Evolutionary conservation across 2,888 invertebrate species (phyloP).

Genomic region (Cacoxenus indagator): DNA sequence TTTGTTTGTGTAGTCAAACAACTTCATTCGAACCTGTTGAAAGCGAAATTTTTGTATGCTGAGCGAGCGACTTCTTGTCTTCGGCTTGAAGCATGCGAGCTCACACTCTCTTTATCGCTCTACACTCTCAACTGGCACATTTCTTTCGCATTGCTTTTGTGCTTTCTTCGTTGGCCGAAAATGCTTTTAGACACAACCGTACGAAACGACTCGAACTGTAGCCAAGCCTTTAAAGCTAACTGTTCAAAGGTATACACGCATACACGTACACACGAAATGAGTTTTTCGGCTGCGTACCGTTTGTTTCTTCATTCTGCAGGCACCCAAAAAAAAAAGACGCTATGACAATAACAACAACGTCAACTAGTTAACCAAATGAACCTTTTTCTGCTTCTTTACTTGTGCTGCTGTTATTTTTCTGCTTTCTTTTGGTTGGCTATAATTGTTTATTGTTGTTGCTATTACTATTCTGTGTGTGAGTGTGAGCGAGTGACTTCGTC

Average conservation of each 20-base stretch:
- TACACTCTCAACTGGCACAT: constrained; percentile 30
- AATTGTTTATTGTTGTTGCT: constrained; percentile 27
- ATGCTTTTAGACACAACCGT: constrained; percentile 26
- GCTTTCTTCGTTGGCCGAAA: constrained; percentile 25
- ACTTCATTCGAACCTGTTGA: constrained; percentile 66
- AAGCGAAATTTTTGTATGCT: constrained; percentile 66
- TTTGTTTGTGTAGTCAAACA: constrained; percentile 1
- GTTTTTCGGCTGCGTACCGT: constrained; percentile 12
- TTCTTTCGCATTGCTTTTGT: constrained; percentile 26
- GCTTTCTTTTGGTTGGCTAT: constrained; percentile 23
- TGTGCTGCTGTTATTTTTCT: constrained; percentile 23
- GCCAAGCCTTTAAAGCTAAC: constrained; percentile 49
- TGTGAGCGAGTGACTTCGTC: constrained; percentile 15
- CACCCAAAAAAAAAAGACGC: constrained; percentile 20
- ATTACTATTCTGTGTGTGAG: too few species aligned
- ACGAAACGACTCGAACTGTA: constrained; percentile 53
- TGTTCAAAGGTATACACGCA: constrained; percentile 40
- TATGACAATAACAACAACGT: constrained; percentile 1
- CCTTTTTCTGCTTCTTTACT: constrained; percentile 36
- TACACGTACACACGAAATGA: not conserved
- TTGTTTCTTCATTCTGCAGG: constrained; percentile 1
- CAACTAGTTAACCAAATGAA: constrained; percentile 18
- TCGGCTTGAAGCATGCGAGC: constrained; percentile 24
- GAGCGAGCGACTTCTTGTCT: constrained; percentile 20
- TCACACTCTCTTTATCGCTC: constrained; percentile 25